Evolutionary conservation across 23 tunicate species (phyloP).

Genomic region (Styela clava): DNA sequence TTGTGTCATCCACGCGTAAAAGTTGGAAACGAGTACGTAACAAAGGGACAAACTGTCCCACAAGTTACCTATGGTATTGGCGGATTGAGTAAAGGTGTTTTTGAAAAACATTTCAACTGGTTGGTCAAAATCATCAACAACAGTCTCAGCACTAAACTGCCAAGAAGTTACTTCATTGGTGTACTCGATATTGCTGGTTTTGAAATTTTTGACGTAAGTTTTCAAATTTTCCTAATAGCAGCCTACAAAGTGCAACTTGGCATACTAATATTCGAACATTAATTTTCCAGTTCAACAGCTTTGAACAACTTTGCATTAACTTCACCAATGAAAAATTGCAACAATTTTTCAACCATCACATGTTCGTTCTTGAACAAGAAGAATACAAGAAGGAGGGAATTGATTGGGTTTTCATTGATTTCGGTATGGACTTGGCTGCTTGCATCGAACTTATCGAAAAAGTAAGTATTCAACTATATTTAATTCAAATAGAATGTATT

Average conservation of each 20-base stretch:
- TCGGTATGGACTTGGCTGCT: slow-evolving; percentile 99
- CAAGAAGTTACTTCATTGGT: slow-evolving; percentile 98
- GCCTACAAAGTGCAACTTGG: neutral
- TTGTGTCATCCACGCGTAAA: slow-evolving; percentile 92
- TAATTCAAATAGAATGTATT: too few species aligned
- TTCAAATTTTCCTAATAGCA: too few species aligned
- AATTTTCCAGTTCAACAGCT: slow-evolving; percentile 80
- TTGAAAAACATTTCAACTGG: slow-evolving; percentile 94
- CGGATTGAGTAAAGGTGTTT: slow-evolving; percentile 88
- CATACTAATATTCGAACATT: neutral
- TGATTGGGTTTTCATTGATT: slow-evolving; percentile 97
- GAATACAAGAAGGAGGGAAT: slow-evolving; percentile 99
- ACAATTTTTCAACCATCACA: slow-evolving; percentile 99
- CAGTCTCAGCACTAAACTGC: slow-evolving; percentile 86
- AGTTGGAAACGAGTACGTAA: slow-evolving; percentile 98
- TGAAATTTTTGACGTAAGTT: slow-evolving; percentile 97
- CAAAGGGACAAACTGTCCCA: slow-evolving; percentile 88
- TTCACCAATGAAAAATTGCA: slow-evolving; percentile 99
- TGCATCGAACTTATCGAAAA: slow-evolving; percentile 96
- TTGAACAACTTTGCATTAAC: slow-evolving; percentile 99
- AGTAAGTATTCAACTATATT: slow-evolving; percentile 25
- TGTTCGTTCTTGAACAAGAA: slow-evolving; percentile 99
- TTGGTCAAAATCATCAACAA: slow-evolving; percentile 76
- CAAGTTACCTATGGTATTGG: slow-evolving; percentile 76
- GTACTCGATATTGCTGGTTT: slow-evolving; percentile 99